phyloP scores from a whole-genome alignment of 2,888 invertebrate genomes.

The Cyclophora punctaria region DNA sequence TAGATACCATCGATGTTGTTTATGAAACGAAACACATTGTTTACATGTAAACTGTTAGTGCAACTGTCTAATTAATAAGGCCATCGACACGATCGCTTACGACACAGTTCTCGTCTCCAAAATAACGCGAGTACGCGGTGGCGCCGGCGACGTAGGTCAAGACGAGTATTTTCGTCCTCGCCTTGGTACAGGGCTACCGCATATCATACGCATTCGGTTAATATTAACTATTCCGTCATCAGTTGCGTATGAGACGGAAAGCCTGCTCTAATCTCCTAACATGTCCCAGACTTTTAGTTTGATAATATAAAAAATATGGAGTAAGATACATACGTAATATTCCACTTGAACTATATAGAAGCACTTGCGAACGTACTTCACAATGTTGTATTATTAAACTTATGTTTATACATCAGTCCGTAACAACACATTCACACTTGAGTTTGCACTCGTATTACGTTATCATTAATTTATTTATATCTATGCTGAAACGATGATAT shows the following conservation, averaged over 20 bases:
- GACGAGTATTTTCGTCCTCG: constrained; percentile 66
- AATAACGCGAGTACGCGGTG: constrained; percentile 48
- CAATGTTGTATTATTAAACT: too few species aligned
- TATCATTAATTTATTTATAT: too few species aligned
- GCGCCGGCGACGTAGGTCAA: constrained; percentile 60
- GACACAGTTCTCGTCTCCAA: constrained; percentile 40
- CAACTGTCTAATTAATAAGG: constrained; percentile 28
- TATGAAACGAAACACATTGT: too few species aligned
- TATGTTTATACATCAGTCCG: too few species aligned
- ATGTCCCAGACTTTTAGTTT: constrained; percentile 19
- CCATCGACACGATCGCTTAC: constrained; percentile 41
- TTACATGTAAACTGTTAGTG: constrained; percentile 5
- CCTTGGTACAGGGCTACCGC: constrained; percentile 72
- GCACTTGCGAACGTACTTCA: too few species aligned
- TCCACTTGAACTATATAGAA: constrained; percentile 4
- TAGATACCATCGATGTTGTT: too few species aligned
- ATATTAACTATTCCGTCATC: constrained; percentile 68
- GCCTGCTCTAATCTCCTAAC: constrained; percentile 19
- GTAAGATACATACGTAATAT: background rate
- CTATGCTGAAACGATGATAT: too few species aligned
- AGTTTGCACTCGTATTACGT: too few species aligned
- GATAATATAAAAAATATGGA: background rate
- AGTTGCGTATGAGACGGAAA: constrained; percentile 15
- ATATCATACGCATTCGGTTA: constrained; percentile 58
- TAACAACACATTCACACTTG: too few species aligned